These are phyloP conservation scores for Acanthacorydalis orientalis DNA, from an alignment of 2,888 invertebrate genomes.

Conservation along the genomic window DNA sequence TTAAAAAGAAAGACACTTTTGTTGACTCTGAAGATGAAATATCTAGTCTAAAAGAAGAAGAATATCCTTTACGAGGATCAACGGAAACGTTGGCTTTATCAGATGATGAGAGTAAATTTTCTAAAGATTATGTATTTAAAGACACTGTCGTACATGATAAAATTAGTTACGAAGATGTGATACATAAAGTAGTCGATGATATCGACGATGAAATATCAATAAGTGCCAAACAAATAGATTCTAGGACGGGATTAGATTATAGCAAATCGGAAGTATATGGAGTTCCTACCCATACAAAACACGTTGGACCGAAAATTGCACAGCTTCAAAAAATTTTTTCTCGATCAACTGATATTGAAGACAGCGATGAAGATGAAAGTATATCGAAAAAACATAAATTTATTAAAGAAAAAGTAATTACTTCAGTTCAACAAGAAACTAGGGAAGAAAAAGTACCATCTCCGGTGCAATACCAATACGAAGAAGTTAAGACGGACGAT, in stretches of 20 bases:
- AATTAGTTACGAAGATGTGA: constrained; percentile 4
- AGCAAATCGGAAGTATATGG: constrained; percentile 15
- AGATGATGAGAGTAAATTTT: constrained; percentile 15
- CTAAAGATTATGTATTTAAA: not conserved
- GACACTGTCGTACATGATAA: constrained; percentile 8
- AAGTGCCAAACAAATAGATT: constrained; percentile 7
- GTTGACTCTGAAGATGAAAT: constrained; percentile 26
- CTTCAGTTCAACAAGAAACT: constrained; percentile 6
- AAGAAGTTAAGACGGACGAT: constrained; percentile 7
- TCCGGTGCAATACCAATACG: constrained; percentile 12
- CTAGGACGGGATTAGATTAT: constrained; percentile 9
- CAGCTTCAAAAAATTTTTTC: constrained; percentile 30
- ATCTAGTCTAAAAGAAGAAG: constrained; percentile 26
- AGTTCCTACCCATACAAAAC: constrained; percentile 16
- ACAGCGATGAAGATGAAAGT: constrained; percentile 12
- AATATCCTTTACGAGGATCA: constrained; percentile 19
- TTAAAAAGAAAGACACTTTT: constrained; percentile 18
- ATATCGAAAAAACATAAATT: not conserved
- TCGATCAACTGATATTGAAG: constrained; percentile 17
- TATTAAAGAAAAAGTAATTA: constrained; percentile 4
- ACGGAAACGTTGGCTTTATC: constrained; percentile 25
- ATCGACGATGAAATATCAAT: not conserved
- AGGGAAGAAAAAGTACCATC: constrained; percentile 5
- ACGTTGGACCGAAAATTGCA: constrained; percentile 29
- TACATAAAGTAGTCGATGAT: constrained; percentile 8